Evolutionary conservation across 2,888 invertebrate species (phyloP).

Genomic region (Coleophora flavipennella): DNA sequence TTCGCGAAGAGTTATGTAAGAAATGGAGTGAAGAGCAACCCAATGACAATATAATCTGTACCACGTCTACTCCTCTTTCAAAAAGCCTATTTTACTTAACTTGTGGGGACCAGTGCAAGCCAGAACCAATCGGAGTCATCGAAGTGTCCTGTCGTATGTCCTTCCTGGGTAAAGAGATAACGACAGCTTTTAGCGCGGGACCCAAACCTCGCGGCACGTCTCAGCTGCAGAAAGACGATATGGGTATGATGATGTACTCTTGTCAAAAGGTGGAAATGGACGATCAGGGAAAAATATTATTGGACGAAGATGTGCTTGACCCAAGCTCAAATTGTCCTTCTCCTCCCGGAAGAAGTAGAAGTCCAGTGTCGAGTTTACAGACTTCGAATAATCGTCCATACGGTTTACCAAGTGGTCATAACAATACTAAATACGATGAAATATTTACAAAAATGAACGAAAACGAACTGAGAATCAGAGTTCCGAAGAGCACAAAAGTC

Average conservation of each 20-base stretch:
- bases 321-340: conserved; percentile 22
- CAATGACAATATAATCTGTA: conserved; percentile 51
- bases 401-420: conserved; percentile 14
- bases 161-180: conserved; percentile 62
- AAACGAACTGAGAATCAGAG: conserved; percentile 58
- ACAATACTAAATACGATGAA: conserved; percentile 43
- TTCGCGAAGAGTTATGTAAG: conserved; percentile 51
- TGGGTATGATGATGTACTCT: conserved; percentile 59
- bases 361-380: conserved; percentile 6
- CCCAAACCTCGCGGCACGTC: conserved; percentile 44
- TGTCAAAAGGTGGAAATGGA: conserved; percentile 66
- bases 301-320: conserved; percentile 50
- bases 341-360: conserved; percentile 23
- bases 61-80: conserved; percentile 50
- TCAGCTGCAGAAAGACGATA: conserved; percentile 45
- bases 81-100: conserved; percentile 55
- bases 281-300: conserved; percentile 52
- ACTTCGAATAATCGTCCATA: conserved; percentile 29
- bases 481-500: conserved; percentile 51
- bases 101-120: conserved; percentile 37
- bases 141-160: conserved; percentile 58
- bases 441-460: conserved; percentile 60
- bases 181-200: conserved; percentile 50
- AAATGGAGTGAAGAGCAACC: conserved; percentile 56
- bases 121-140: conserved; percentile 54